phyloP scores from a whole-genome alignment of 2,888 invertebrate genomes.

The Troides aeacus region DNA sequence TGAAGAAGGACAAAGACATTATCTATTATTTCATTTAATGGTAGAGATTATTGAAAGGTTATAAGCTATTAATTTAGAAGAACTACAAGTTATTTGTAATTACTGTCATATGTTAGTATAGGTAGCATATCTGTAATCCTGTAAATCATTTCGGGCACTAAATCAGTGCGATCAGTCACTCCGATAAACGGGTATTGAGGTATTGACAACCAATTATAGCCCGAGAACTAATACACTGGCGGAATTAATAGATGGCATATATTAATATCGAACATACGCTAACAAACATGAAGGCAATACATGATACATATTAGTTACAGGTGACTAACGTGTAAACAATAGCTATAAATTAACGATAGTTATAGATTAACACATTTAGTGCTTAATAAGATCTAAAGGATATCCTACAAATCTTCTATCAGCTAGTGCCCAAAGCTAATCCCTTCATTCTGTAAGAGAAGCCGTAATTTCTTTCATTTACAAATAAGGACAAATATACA shows the following conservation, averaged over 20 bases:
- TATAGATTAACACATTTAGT: too few relatives aligned
- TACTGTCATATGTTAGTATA: neutral
- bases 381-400: too few relatives aligned
- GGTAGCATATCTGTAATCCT: neutral
- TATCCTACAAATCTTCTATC: too few relatives aligned
- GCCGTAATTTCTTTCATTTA: too few relatives aligned
- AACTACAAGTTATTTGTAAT: neutral
- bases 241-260: conserved; percentile 20
- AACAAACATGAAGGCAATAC: neutral
- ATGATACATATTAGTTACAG: neutral
- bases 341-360: too few relatives aligned
- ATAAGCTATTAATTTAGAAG: too few relatives aligned
- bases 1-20: too few relatives aligned
- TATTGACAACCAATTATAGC: conserved; percentile 27
- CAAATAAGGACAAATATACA: too few relatives aligned
- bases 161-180: conserved; percentile 22
- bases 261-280: conserved; percentile 16
- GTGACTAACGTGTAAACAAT: neutral
- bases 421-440: too few relatives aligned
- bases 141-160: conserved; percentile 9
- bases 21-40: too few relatives aligned
- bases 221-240: conserved; percentile 15
- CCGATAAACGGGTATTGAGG: conserved; percentile 23
- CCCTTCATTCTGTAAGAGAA: too few relatives aligned
- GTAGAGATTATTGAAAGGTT: too few relatives aligned